Percentiles rank a stretch among this genome's conserved stretches.
Conservation (phyloP, 2,888 invertebrate genomes). For the Sphecodes monilicornis region DNA sequence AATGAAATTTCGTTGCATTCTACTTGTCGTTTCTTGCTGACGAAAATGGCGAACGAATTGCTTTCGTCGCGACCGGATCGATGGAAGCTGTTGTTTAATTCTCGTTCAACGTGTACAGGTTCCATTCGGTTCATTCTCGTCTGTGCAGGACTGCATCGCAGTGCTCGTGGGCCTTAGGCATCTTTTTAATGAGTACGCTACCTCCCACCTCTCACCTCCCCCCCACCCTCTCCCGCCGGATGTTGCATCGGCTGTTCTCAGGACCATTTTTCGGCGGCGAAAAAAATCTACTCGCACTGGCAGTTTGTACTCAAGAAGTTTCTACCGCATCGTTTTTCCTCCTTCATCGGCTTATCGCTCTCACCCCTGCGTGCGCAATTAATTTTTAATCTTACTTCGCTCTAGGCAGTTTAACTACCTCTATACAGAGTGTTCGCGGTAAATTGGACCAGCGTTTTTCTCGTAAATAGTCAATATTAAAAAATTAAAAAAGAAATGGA, state of each 20-base stretch:
- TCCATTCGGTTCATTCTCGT: background rate
- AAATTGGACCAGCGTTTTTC: too few species aligned
- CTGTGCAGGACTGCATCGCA: background rate
- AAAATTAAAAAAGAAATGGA: too few species aligned
- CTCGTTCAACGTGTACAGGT: background rate
- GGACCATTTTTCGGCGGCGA: background rate
- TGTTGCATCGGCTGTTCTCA: background rate
- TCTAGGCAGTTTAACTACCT: background rate
- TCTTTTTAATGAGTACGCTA: background rate
- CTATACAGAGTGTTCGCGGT: too few species aligned
- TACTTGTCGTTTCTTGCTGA: background rate
- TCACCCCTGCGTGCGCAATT: background rate
- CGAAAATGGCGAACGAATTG: background rate
- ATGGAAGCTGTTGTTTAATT: background rate
- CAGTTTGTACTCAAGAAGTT: background rate
- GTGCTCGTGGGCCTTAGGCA: slow-evolving; percentile 2
- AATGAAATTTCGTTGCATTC: background rate
- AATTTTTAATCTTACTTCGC: background rate
- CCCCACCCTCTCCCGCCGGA: background rate
- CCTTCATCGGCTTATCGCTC: background rate
- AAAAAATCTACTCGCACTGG: background rate
- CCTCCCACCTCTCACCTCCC: background rate
- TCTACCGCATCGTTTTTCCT: background rate
- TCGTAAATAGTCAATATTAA: too few species aligned
- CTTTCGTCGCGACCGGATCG: background rate